A percentile compares a stretch with the other conserved stretches of the same genome.
phyloP scores from a whole-genome alignment of 2,888 invertebrate species.

The Blomia tropicalis region DNA sequence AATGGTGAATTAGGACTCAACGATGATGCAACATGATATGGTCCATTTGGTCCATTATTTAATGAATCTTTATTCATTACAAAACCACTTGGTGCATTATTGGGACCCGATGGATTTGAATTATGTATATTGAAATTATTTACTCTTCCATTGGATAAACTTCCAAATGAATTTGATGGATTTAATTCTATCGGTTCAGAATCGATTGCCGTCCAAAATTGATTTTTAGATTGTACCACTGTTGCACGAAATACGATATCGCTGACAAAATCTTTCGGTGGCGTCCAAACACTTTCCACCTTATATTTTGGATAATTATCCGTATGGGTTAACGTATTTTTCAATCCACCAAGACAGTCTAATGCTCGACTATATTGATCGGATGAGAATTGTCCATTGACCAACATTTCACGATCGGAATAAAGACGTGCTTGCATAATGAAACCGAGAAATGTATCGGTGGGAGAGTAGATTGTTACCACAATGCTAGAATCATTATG shows the following conservation, averaged over 20 bases:
- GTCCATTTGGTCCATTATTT: background rate
- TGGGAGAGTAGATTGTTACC: constrained; percentile 27
- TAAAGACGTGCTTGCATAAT: constrained; percentile 47
- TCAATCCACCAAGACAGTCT: constrained; percentile 19
- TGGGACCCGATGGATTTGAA: constrained; percentile 2
- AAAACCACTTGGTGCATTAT: constrained; percentile 7
- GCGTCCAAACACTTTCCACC: constrained; percentile 25
- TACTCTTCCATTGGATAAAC: background rate
- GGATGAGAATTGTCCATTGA: constrained; percentile 23
- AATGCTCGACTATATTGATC: constrained; percentile 4
- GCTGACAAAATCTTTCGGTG: constrained; percentile 17
- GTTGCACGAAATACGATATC: constrained; percentile 26
- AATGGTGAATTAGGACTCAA: constrained; percentile 1
- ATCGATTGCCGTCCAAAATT: constrained; percentile 28
- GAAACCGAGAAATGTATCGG: constrained; percentile 47
- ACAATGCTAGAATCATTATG: constrained; percentile 9
- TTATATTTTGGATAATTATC: constrained; percentile 21
- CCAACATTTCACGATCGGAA: constrained; percentile 22
- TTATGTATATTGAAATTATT: background rate
- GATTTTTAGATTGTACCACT: constrained; percentile 26
- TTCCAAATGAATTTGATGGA: background rate
- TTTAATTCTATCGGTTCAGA: constrained; percentile 21
- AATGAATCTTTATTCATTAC: background rate
- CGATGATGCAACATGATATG: background rate
- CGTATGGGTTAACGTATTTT: constrained; percentile 27